These are phyloP conservation scores for Xestoiulus laeticollis DNA, from an alignment of 2,888 invertebrate species.

Conservation along the genomic window DNA sequence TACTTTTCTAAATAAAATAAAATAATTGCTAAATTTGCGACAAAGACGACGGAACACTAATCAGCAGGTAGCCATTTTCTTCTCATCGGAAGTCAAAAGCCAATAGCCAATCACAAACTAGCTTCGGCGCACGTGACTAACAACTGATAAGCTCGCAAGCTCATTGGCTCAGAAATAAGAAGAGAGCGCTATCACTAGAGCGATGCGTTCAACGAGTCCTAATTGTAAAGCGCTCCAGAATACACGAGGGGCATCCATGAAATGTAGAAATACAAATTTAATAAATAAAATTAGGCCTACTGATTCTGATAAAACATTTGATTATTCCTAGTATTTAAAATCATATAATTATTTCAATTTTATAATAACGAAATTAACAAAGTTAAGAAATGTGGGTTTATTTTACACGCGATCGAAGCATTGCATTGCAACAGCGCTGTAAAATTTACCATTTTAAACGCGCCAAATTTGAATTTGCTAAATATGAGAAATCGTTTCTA, in stretches of 20 bases:
- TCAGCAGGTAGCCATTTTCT: conserved; percentile 56
- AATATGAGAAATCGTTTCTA: no score
- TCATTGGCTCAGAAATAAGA: background rate
- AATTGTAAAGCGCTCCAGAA: background rate
- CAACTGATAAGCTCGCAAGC: background rate
- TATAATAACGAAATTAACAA: no score
- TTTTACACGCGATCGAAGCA: no score
- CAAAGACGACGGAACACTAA: conserved; percentile 54
- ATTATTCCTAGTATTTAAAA: no score
- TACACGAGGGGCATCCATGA: background rate
- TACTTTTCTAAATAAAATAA: conserved; percentile 41
- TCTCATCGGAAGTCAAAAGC: conserved; percentile 53
- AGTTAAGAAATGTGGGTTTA: no score
- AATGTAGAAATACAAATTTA: no score
- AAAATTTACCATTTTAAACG: no score
- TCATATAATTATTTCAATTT: no score
- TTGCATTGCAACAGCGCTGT: no score
- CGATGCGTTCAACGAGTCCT: background rate
- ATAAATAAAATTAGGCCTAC: no score
- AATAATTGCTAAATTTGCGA: conserved; percentile 53
- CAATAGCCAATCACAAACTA: conserved; percentile 51
- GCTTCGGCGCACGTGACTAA: conserved; percentile 44
- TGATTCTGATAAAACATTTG: no score
- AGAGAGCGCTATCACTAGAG: background rate
- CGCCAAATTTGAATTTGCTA: no score